Conservation (phyloP, 1,140 invertebrate genomes). For the Aculops lycopersici region DNA sequence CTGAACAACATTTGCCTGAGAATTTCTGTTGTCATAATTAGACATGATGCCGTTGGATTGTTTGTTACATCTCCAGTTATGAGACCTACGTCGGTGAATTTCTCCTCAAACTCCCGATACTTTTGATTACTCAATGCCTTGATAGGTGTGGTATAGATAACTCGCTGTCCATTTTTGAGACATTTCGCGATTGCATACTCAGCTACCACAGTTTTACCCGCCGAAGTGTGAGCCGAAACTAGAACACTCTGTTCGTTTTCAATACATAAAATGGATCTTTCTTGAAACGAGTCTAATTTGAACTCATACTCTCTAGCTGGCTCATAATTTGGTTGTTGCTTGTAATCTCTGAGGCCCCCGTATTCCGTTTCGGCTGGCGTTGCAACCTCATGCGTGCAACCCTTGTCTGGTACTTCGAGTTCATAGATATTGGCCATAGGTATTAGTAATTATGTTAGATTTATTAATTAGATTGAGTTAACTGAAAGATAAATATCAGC, state of each 20-base stretch:
- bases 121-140: constrained; percentile 99
- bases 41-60: constrained; percentile 76
- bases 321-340: constrained; percentile 17
- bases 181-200: constrained; percentile 50
- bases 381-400: constrained; percentile 23
- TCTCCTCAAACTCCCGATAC: constrained; percentile 84
- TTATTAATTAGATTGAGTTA: too few species aligned
- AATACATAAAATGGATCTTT: constrained; percentile 80
- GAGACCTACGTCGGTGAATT: constrained; percentile 87
- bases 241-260: constrained; percentile 88
- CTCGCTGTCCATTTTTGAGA: constrained; percentile 37
- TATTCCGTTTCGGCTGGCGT: constrained; percentile 53
- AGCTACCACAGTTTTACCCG: constrained; percentile 94
- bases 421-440: neutral
- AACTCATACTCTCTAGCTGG: constrained; percentile 80
- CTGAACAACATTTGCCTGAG: constrained; percentile 90
- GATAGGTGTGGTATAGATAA: constrained; percentile 98
- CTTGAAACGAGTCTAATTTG: constrained; percentile 86
- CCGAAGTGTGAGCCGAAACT: constrained; percentile 96
- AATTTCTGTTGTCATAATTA: constrained; percentile 99
- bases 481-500: too few species aligned
- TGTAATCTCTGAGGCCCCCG: constrained; percentile 25
- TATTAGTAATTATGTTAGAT: too few species aligned
- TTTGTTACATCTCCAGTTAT: constrained; percentile 98
- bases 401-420: constrained; percentile 1